phyloP scores from a whole-genome alignment of 2,113 vertebrate species.

The Pluvialis apricaria region DNA sequence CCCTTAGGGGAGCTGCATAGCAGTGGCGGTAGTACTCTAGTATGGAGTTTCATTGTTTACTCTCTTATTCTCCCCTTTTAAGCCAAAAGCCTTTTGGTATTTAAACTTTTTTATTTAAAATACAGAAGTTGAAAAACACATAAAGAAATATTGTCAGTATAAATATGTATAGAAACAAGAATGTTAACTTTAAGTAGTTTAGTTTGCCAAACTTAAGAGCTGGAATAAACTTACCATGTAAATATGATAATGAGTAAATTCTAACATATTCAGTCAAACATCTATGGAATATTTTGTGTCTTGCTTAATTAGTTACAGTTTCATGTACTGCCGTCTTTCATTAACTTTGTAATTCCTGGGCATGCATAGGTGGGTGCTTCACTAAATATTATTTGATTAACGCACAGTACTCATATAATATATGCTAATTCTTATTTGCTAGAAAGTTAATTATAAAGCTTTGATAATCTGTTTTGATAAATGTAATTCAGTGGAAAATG shows the following conservation, averaged over 20 bases:
- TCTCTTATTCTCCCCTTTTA: not conserved
- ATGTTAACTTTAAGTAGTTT: constrained; percentile 1
- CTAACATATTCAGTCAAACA: constrained; percentile 49
- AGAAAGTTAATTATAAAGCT: constrained; percentile 66
- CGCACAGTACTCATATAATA: constrained; percentile 30
- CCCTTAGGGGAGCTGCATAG: not conserved
- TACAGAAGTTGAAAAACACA: not conserved
- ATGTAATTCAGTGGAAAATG: constrained; percentile 44
- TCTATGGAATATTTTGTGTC: constrained; percentile 22
- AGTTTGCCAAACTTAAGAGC: not conserved
- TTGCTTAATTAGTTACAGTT: constrained; percentile 69
- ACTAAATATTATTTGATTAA: constrained; percentile 57
- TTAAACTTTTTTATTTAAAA: not conserved
- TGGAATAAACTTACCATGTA: constrained; percentile 6
- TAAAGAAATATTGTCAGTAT: not conserved
- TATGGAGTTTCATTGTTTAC: not conserved
- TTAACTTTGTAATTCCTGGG: constrained; percentile 66
- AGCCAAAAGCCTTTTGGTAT: not conserved
- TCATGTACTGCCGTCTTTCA: constrained; percentile 57
- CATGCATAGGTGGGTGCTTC: constrained; percentile 55
- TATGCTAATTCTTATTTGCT: constrained; percentile 69
- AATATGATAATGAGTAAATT: constrained; percentile 58
- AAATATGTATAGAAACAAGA: not conserved
- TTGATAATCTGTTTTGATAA: constrained; percentile 68
- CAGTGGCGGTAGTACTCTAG: too few relatives aligned